Evolutionary conservation across 1,140 invertebrate species (phyloP).

Genomic region (Drosophila ohnishii): DNA sequence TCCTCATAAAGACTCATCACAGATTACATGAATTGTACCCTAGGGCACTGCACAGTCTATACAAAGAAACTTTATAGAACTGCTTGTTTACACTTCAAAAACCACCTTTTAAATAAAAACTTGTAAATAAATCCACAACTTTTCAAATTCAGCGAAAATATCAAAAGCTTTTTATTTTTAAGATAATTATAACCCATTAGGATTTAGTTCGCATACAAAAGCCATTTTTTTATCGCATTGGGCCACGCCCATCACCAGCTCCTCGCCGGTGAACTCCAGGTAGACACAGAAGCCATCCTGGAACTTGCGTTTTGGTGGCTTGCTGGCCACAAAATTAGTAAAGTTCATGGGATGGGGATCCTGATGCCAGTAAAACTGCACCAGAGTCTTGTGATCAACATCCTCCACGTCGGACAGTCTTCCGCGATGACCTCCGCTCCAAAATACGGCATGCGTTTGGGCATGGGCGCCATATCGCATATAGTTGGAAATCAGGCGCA

Average conservation of each 20-base stretch:
- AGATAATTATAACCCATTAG: background rate
- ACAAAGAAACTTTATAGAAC: background rate
- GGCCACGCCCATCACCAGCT: conserved; percentile 37
- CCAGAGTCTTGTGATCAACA: conserved; percentile 18
- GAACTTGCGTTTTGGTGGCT: background rate
- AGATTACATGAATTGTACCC: background rate
- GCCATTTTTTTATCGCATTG: conserved; percentile 37
- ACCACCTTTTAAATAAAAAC: background rate
- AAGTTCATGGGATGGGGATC: conserved; percentile 53
- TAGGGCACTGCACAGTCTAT: background rate
- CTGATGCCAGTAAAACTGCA: conserved; percentile 54
- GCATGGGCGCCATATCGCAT: conserved; percentile 32
- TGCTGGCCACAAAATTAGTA: conserved; percentile 27
- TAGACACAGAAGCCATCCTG: conserved; percentile 44
- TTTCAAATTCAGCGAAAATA: background rate
- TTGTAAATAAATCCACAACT: background rate
- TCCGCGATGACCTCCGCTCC: conserved; percentile 61
- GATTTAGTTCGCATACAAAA: conserved; percentile 44
- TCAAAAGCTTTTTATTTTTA: background rate
- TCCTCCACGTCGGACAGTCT: conserved; percentile 8
- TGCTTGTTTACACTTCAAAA: background rate
- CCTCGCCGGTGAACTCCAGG: conserved; percentile 27
- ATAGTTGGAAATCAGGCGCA: conserved; percentile 30
- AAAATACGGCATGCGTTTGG: conserved; percentile 39
- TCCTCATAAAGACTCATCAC: background rate